A percentile compares a stretch with the other conserved stretches of the same genome.
Evolutionary conservation across 2,797 vertebrate species (phyloP).

Genomic region (Mormyrus proboscirostris): DNA sequence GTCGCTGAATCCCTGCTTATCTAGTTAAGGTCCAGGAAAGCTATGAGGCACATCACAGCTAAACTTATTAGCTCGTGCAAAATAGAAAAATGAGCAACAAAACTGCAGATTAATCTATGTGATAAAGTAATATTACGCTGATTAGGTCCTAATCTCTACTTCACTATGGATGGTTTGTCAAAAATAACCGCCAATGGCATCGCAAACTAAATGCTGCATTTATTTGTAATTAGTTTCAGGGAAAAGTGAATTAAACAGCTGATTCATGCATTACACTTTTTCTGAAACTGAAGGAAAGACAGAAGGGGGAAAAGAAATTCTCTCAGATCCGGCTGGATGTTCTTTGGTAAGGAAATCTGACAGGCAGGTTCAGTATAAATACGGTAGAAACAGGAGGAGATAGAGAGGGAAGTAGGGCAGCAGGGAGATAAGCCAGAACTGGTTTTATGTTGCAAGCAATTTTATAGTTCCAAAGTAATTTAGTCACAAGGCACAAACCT

Average conservation of each 20-base stretch:
- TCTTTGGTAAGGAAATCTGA: slow-evolving; percentile 27
- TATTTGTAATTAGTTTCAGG: background rate
- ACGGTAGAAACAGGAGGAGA: slow-evolving; percentile 19
- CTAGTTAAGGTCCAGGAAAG: background rate
- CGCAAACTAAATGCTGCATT: background rate
- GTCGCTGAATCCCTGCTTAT: background rate
- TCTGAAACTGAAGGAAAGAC: background rate
- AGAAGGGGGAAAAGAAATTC: background rate
- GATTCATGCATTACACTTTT: background rate
- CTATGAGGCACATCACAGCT: background rate
- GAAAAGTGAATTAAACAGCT: slow-evolving; percentile 5
- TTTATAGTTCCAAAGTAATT: slow-evolving; percentile 55
- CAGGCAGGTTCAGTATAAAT: slow-evolving; percentile 17
- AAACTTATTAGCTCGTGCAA: background rate
- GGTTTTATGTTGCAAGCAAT: slow-evolving; percentile 54
- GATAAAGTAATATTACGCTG: slow-evolving; percentile 2
- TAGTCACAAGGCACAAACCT: slow-evolving; percentile 50
- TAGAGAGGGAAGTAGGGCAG: slow-evolving; percentile 32
- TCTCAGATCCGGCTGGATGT: slow-evolving; percentile 6
- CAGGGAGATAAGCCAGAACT: slow-evolving; percentile 51
- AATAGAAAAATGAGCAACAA: slow-evolving; percentile 5
- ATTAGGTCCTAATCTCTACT: background rate
- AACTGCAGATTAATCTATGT: background rate
- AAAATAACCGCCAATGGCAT: background rate
- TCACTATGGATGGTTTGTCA: background rate